Conservation (phyloP, 2,888 invertebrate genomes). For the Drosophila helvetica region DNA sequence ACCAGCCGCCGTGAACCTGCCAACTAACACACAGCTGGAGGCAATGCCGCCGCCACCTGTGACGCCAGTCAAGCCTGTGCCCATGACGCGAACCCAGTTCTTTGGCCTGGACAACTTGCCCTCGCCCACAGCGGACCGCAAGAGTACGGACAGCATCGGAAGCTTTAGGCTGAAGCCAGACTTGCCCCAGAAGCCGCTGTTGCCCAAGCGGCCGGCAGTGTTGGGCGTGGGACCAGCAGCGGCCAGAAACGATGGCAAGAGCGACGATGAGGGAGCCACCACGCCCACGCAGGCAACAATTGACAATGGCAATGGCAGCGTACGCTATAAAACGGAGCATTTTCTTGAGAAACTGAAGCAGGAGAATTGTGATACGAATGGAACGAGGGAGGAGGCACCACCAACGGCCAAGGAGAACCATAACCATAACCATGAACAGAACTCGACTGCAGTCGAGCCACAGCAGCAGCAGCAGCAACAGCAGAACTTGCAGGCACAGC, state of each 20-base stretch:
- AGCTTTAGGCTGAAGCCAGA: constrained; percentile 81
- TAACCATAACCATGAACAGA: constrained; percentile 62
- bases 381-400: constrained; percentile 48
- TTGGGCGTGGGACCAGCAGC: constrained; percentile 49
- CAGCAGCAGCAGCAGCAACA: constrained; percentile 34
- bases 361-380: constrained; percentile 73
- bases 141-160: constrained; percentile 77
- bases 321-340: constrained; percentile 69
- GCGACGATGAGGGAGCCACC: constrained; percentile 72
- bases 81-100: constrained; percentile 82
- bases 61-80: constrained; percentile 80
- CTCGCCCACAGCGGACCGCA: constrained; percentile 80
- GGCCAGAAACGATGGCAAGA: constrained; percentile 60
- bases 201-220: constrained; percentile 89
- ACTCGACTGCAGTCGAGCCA: constrained; percentile 35
- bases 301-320: constrained; percentile 67
- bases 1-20: constrained; percentile 24
- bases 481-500: background rate
- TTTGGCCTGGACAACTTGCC: constrained; percentile 80
- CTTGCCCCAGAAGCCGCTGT: constrained; percentile 88
- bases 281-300: constrained; percentile 70
- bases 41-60: constrained; percentile 65
- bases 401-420: constrained; percentile 35
- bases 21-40: constrained; percentile 53
- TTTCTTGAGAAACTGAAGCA: constrained; percentile 71